Evolutionary conservation across 2,888 invertebrate genomes (phyloP), one percentile per base, ranked within the genome.

Genomic region (Entomobrya proxima): DNA sequence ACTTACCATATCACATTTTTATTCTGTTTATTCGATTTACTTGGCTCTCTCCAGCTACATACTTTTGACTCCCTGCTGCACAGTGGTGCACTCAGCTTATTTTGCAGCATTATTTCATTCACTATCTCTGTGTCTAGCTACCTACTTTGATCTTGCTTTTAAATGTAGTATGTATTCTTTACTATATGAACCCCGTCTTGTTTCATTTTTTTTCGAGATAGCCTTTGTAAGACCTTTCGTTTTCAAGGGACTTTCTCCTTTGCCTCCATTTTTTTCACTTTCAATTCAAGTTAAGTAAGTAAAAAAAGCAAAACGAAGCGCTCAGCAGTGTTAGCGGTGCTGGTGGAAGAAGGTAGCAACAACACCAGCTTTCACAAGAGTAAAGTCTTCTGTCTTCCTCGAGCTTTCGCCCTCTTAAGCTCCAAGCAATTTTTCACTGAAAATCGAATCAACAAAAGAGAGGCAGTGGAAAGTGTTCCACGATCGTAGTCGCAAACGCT

Each of bases 11-110:
- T 18, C 64, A 32, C n/a, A 18, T 58, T 58, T 58, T 58, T 58
- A 30, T n/a, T n/a, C n/a, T 30, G 58, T 58, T 64, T 64, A 64
- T 64, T 64, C 64, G 64, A 64, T 64, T 64, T 64, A 35, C 58
- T 58, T 58, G n/a, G n/a, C 64, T 64, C 27, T 9, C 30, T 64
- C 64, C n/a, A 9, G 32, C 35, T 18, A 32, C 9, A 35, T 7
- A 32, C 35, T 35, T 18, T 35, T 35, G n/a, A n/a, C n/a, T n/a
- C n/a, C n/a, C n/a, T n/a, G n/a, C n/a, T n/a, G n/a, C n/a, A n/a
- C n/a, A n/a, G n/a, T n/a, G n/a, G n/a, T n/a, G n/a, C n/a, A n/a
- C n/a, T n/a, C n/a, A n/a, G n/a, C n/a, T n/a, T n/a, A n/a, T n/a
- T n/a, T n/a, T n/a, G n/a, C n/a, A n/a, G n/a, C n/a, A n/a, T 30